A percentile compares a stretch with the other conserved stretches of the same genome.
Conservation (phyloP, 1,140 invertebrate genomes). For the Archegozetes longisetosus region DNA sequence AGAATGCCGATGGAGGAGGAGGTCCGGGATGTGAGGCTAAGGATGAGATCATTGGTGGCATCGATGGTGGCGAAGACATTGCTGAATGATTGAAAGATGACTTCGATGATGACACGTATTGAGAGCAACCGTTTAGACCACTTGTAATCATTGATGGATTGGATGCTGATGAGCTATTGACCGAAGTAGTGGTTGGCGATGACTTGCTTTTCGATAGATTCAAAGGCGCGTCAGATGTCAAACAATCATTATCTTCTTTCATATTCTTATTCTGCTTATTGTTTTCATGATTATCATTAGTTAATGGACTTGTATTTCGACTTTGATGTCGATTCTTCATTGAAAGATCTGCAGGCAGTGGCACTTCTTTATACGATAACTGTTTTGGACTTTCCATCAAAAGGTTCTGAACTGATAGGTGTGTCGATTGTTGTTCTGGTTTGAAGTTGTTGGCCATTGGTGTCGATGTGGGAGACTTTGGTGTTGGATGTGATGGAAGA, state of each 20-base stretch:
- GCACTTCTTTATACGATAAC: not conserved
- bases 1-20: not conserved
- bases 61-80: not conserved
- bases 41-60: not conserved
- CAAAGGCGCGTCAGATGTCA: not conserved
- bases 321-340: not conserved
- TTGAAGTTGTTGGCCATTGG: not conserved
- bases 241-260: too few species aligned
- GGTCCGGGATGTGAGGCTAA: not conserved
- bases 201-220: not conserved
- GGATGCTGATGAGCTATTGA: not conserved
- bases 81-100: not conserved
- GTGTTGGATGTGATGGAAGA: not conserved
- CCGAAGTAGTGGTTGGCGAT: not conserved
- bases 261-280: not conserved
- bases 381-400: not conserved
- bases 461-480: not conserved
- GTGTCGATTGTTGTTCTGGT: not conserved
- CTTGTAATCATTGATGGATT: not conserved
- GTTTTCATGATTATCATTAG: not conserved
- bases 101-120: not conserved
- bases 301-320: not conserved
- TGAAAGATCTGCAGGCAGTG: not conserved
- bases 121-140: not conserved
- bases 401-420: too few species aligned